Percentiles rank a stretch among this genome's conserved stretches.
phyloP scores from a whole-genome alignment of 2,113 vertebrate genomes.

The Scatophagus argus region DNA sequence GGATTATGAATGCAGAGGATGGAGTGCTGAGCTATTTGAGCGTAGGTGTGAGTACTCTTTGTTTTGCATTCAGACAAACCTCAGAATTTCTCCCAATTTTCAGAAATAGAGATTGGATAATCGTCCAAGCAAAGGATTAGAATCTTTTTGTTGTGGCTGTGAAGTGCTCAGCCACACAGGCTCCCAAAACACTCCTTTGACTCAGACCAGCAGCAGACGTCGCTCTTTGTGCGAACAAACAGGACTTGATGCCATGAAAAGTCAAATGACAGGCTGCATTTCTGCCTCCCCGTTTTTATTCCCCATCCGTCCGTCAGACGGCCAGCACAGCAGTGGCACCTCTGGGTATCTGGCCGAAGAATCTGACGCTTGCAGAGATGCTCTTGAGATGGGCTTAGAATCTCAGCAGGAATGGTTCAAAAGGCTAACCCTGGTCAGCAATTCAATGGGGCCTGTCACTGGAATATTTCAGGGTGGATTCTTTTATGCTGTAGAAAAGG shows the following conservation, averaged over 20 bases:
- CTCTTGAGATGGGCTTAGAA: conserved; percentile 68
- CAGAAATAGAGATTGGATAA: conserved; percentile 62
- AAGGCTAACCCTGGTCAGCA: conserved; percentile 61
- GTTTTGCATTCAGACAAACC: conserved; percentile 45
- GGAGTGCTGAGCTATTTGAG: conserved; percentile 16
- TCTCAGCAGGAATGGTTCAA: conserved; percentile 60
- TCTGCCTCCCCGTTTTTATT: conserved; percentile 46
- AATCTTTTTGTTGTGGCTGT: conserved; percentile 74
- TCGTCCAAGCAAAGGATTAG: conserved; percentile 69
- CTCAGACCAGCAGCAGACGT: conserved; percentile 61
- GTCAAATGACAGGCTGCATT: conserved; percentile 58
- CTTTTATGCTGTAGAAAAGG: conserved; percentile 16
- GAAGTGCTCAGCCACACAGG: conserved; percentile 65
- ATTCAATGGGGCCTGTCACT: conserved; percentile 54
- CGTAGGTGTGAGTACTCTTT: conserved; percentile 25
- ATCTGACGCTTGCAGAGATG: conserved; percentile 60
- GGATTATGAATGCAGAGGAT: conserved; percentile 66
- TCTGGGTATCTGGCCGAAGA: conserved; percentile 60
- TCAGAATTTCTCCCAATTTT: conserved; percentile 60
- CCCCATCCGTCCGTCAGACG: conserved; percentile 52
- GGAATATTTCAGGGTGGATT: conserved; percentile 49
- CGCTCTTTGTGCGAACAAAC: conserved; percentile 69
- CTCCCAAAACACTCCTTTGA: conserved; percentile 71
- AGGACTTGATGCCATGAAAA: conserved; percentile 67
- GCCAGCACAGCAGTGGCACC: conserved; percentile 57